Percentiles rank a stretch among this genome's conserved stretches.
Evolutionary conservation across 30 jellyfish, hydroid and myxozoan species (phyloP).

Genomic region (Aurelia sp.): DNA sequence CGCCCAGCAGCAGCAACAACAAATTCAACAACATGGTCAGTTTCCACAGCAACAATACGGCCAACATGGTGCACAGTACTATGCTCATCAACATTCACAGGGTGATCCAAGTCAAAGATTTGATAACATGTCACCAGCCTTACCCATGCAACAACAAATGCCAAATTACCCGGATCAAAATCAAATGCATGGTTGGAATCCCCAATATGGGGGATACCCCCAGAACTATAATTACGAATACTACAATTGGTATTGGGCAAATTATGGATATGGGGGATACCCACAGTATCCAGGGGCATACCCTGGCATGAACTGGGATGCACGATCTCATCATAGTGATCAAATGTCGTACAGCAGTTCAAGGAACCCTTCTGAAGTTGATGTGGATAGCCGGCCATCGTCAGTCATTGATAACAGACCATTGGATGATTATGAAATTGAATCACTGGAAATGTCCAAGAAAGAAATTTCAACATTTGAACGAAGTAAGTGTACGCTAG

Average conservation of each 20-base stretch:
- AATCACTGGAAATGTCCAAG: constrained; percentile 43
- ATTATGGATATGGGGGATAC: constrained; percentile 60
- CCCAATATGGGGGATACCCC: constrained; percentile 41
- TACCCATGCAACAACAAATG: constrained; percentile 38
- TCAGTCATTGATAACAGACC: constrained; percentile 71
- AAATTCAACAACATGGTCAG: constrained; percentile 25
- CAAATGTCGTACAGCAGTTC: constrained; percentile 71
- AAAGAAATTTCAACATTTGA: constrained; percentile 53
- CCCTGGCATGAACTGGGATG: constrained; percentile 63
- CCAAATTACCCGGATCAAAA: constrained; percentile 18
- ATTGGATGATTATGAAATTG: constrained; percentile 39
- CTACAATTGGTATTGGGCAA: constrained; percentile 72
- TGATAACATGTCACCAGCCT: constrained; percentile 44
- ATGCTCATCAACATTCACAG: constrained; percentile 1
- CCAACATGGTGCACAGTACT: constrained; percentile 34
- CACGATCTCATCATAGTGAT: constrained; percentile 67
- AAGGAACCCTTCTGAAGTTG: constrained; percentile 61
- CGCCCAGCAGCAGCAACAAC: constrained; percentile 36
- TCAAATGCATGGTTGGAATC: constrained; percentile 45
- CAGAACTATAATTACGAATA: constrained; percentile 65
- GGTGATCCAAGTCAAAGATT: constrained; percentile 21
- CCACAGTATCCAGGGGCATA: constrained; percentile 20
- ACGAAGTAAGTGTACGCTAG: constrained; percentile 3
- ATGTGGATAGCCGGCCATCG: constrained; percentile 79
- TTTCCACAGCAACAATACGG: constrained; percentile 34